These are phyloP conservation scores for Petroica traversi DNA, from an alignment of 2,113 vertebrate species.

Conservation along the genomic window DNA sequence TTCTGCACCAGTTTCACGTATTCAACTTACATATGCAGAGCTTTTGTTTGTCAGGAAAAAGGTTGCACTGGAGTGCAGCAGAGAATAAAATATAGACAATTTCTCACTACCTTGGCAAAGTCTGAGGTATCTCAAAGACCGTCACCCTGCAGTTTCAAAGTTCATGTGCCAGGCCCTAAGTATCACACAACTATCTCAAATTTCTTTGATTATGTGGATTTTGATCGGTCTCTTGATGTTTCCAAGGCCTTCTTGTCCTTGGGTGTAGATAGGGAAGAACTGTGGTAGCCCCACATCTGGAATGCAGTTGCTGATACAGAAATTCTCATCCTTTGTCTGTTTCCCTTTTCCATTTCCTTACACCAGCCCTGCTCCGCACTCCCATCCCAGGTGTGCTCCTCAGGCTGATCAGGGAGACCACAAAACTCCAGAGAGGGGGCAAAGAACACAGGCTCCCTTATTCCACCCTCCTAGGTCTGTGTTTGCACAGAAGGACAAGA, in stretches of 20 bases:
- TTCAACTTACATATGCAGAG: background rate
- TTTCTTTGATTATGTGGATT: background rate
- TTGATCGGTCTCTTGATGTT: background rate
- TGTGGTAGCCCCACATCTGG: background rate
- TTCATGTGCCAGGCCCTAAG: background rate
- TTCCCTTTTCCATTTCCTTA: background rate
- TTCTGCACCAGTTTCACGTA: background rate
- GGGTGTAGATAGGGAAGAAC: background rate
- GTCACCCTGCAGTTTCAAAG: background rate
- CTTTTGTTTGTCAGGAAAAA: background rate
- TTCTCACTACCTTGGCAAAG: background rate
- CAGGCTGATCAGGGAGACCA: background rate
- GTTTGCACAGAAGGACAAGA: background rate
- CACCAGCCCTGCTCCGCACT: background rate
- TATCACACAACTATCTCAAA: background rate
- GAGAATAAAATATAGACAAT: background rate
- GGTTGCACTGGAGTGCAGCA: background rate
- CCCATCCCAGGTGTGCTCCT: background rate
- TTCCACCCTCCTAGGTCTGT: background rate
- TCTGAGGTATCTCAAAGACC: background rate
- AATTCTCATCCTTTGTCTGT: background rate
- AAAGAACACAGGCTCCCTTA: background rate
- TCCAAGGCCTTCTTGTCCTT: background rate
- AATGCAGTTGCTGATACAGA: background rate
- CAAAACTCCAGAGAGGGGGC: background rate